Evolutionary conservation across 2,888 invertebrate genomes (phyloP).

Genomic region (Sarcophaga rosellei): DNA sequence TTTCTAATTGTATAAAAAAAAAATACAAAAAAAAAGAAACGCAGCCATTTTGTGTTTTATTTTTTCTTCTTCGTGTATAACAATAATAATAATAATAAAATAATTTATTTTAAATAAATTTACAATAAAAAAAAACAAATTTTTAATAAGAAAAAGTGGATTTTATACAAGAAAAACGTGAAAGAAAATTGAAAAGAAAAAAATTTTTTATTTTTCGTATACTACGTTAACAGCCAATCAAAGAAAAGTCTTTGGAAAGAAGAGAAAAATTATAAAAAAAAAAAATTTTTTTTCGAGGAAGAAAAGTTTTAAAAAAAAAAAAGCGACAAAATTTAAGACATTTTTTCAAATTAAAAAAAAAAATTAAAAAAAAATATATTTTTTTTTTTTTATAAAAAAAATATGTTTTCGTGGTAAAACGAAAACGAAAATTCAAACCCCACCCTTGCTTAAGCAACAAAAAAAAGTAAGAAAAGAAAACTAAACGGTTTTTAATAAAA

Average conservation of each 20-base stretch:
- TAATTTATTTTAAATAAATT: conserved; percentile 43
- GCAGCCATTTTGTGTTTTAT: conserved; percentile 67
- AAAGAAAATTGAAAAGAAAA: conserved; percentile 1
- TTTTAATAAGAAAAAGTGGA: neutral
- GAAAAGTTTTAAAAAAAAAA: neutral
- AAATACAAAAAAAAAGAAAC: conserved; percentile 30
- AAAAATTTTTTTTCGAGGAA: neutral
- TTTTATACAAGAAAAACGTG: neutral
- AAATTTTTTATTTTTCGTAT: neutral
- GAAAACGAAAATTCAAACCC: conserved; percentile 21
- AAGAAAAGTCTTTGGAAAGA: neutral
- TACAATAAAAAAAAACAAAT: conserved; percentile 27
- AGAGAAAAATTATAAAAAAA: neutral
- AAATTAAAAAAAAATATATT: conserved; percentile 7
- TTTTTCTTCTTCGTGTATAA: conserved; percentile 25
- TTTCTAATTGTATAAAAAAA: conserved; percentile 5
- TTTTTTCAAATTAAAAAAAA: neutral
- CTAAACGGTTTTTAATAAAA: neutral
- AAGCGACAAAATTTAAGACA: neutral
- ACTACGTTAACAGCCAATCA: neutral
- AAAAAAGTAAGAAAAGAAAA: too few relatives aligned
- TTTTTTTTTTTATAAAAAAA: neutral
- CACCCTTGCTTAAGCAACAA: conserved; percentile 20
- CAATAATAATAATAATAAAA: conserved; percentile 24
- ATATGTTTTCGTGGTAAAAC: neutral